Conservation (phyloP, 2,888 invertebrate genomes). For the Dynastes hyllus region DNA sequence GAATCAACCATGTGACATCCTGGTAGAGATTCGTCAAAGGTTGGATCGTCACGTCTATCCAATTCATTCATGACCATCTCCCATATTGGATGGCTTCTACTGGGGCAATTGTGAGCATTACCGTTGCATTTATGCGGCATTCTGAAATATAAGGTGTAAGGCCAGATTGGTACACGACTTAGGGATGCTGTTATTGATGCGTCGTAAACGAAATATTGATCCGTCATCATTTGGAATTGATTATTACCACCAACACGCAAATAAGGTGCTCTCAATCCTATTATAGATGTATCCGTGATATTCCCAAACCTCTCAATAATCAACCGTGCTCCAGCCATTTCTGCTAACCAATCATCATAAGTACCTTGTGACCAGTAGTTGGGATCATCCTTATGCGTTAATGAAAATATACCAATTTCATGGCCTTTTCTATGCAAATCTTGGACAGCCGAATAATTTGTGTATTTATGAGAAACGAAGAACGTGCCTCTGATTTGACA, state of each 20-base stretch:
- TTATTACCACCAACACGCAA: conserved; percentile 94
- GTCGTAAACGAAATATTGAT: conserved; percentile 95
- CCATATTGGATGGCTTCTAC: conserved; percentile 93
- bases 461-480: conserved; percentile 94
- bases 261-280: conserved; percentile 91
- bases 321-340: conserved; percentile 93
- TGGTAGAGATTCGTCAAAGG: conserved; percentile 93
- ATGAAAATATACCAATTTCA: conserved; percentile 92
- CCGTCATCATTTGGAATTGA: conserved; percentile 98
- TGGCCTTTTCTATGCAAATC: conserved; percentile 92
- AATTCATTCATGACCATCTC: conserved; percentile 98
- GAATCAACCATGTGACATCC: conserved; percentile 97
- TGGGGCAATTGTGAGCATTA: conserved; percentile 94
- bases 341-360: conserved; percentile 94
- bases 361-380: conserved; percentile 91
- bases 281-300: conserved; percentile 93
- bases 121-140: conserved; percentile 97
- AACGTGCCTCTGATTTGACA: conserved; percentile 92
- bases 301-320: conserved; percentile 93
- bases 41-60: conserved; percentile 94
- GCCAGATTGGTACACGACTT: conserved; percentile 95
- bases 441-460: conserved; percentile 92
- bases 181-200: conserved; percentile 94
- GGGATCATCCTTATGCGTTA: conserved; percentile 94
- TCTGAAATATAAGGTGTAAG: conserved; percentile 96